Evolutionary conservation across 2,113 vertebrate species (phyloP).

Genomic region (Cyanistes caeruleus): DNA sequence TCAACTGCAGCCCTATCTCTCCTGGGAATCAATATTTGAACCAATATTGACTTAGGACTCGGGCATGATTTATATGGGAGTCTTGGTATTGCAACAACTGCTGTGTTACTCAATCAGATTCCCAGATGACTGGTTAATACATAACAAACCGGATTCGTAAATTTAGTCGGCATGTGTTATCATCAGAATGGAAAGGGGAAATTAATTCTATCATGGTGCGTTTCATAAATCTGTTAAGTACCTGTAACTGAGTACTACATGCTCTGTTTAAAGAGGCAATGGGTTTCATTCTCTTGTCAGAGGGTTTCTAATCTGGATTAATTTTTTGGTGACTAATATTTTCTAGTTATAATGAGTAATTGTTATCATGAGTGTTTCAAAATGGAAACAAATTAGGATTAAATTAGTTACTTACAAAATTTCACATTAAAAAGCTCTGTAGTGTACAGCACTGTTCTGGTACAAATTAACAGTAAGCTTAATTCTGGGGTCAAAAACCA

Average conservation of each 20-base stretch:
- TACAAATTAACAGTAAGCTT: neutral
- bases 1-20: slow-evolving; percentile 24
- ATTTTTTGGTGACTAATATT: neutral
- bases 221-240: neutral
- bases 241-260: neutral
- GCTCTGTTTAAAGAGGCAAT: neutral
- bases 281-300: neutral
- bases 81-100: slow-evolving; percentile 49
- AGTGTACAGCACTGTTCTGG: neutral
- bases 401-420: neutral
- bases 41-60: slow-evolving; percentile 55
- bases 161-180: neutral
- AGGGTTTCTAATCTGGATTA: neutral
- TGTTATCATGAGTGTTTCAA: neutral
- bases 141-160: slow-evolving; percentile 31
- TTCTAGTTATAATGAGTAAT: neutral
- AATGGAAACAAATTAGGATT: neutral
- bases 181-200: neutral
- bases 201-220: neutral
- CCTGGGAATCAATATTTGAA: slow-evolving; percentile 48
- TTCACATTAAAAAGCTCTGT: neutral
- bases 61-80: slow-evolving; percentile 47
- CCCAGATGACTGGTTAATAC: slow-evolving; percentile 62
- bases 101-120: slow-evolving; percentile 60
- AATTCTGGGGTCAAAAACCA: neutral